Percentiles rank a stretch among this genome's conserved stretches.
phyloP scores from a whole-genome alignment of 2,888 invertebrate species.

The Helleia helle region DNA sequence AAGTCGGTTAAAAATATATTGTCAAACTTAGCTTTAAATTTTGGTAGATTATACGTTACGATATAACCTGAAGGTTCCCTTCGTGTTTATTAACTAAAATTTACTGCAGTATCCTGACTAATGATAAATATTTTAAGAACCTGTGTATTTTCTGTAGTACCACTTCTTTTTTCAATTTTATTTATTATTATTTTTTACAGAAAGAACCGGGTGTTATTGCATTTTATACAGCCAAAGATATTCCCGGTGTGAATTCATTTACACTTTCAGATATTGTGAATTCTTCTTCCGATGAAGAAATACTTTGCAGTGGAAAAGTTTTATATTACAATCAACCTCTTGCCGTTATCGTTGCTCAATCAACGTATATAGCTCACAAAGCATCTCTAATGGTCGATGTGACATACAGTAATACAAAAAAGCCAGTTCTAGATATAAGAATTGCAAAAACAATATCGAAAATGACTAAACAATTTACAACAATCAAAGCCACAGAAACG shows the following conservation, averaged over 20 bases:
- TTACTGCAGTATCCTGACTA: no score
- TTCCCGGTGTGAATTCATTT: slow-evolving; percentile 79
- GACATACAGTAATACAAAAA: slow-evolving; percentile 55
- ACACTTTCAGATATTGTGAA: slow-evolving; percentile 29
- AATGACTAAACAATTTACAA: slow-evolving; percentile 30
- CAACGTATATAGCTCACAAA: slow-evolving; percentile 65
- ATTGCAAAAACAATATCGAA: slow-evolving; percentile 36
- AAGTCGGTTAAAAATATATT: no score
- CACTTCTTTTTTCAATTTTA: no score
- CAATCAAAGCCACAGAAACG: slow-evolving; percentile 38
- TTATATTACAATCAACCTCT: slow-evolving; percentile 79
- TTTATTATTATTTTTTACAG: slow-evolving; percentile 68
- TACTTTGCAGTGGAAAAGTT: slow-evolving; percentile 67
- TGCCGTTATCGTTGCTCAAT: slow-evolving; percentile 79
- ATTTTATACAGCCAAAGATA: slow-evolving; percentile 77
- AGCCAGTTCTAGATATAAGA: slow-evolving; percentile 38
- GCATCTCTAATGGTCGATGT: slow-evolving; percentile 75
- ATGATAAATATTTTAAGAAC: neutral
- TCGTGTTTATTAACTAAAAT: no score
- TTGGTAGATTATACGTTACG: no score
- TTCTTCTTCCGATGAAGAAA: slow-evolving; percentile 43
- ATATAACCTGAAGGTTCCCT: no score
- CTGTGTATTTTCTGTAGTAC: neutral
- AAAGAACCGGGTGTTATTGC: slow-evolving; percentile 77
- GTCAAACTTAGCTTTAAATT: no score